Base-by-base conservation (phyloP, 2,888 invertebrate genomes). In the Fragum fragum region DNA sequence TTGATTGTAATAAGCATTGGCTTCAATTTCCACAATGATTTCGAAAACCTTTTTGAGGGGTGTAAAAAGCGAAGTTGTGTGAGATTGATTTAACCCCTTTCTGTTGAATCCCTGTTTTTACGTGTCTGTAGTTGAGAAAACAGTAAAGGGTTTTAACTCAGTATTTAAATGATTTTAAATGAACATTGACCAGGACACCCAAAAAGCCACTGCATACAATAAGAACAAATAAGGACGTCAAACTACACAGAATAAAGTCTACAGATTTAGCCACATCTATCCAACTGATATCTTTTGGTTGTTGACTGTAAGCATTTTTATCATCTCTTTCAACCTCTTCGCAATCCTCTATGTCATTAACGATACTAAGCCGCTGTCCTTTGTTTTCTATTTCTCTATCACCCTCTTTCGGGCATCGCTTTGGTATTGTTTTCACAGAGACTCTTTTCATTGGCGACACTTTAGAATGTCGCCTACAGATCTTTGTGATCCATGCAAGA, bases 211-310 rank as follows among this genome's bases (percentile, higher is more conserved):
- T 11, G 32, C 29, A 32, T 1, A 61, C 61, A n/a, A 61, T 32
- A 1, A 61, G 7, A 18, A 61, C 61, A 61, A 61, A 61, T 6
- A 61, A n/a, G 28, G n/a, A 61, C 1, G 61, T 61, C 16, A 61
- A 21, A 32, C 11, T 61, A 61, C 28, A 61, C 61, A 61, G 29
- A 32, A 61, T 61, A 61, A 28, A 61, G 32, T 61, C 61, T 6
- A 61, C 18, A 61, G 32, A 32, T 29, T 61, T 61, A n/a, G 61
- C 61, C 16, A 61, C 61, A n/a, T 61, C 61, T 11, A 29, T 29
- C 61, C 61, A 61, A n/a, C 29, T 18, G 14, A 61, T 32, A 18
- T 61, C 61, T 18, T 7, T 18, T 14, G 18, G 6, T 26, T 3
- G 18, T 18, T 61, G n/a, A 16, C 11, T 14, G 9, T 61, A 18